phyloP scores from a whole-genome alignment of 1,140 invertebrate species.

The Elysia chlorotica region DNA sequence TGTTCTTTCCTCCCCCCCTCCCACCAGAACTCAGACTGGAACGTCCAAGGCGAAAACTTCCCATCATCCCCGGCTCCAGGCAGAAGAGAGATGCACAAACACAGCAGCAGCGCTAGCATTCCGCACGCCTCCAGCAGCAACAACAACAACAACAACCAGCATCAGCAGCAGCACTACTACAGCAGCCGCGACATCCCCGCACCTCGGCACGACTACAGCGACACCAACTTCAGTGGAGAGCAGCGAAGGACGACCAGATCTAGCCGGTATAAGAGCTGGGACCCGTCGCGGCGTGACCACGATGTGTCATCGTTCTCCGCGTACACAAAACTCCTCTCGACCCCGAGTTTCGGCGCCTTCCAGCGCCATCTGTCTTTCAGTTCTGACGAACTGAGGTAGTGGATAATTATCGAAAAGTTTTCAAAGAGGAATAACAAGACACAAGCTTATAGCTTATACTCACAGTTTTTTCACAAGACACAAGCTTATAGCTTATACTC shows the following conservation, averaged over 20 bases:
- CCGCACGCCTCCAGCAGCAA: not conserved
- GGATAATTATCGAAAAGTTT: too few relatives aligned
- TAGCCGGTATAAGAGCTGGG: constrained; percentile 26
- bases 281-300: constrained; percentile 14
- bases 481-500: too few relatives aligned
- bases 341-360: constrained; percentile 36
- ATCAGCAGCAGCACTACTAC: not conserved
- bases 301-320: constrained; percentile 38
- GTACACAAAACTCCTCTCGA: constrained; percentile 47
- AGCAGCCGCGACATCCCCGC: not conserved
- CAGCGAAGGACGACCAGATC: not conserved
- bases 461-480: too few relatives aligned
- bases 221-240: too few relatives aligned
- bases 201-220: not conserved
- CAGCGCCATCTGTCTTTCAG: constrained; percentile 31
- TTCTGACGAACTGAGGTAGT: constrained; percentile 39
- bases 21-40: too few relatives aligned
- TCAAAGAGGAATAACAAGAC: too few relatives aligned
- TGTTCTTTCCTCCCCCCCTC: too few relatives aligned
- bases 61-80: too few relatives aligned
- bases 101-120: not conserved
- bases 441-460: too few relatives aligned
- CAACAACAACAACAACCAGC: not conserved
- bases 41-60: too few relatives aligned
- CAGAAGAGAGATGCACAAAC: not conserved